Evolutionary conservation across 2,113 vertebrate species (phyloP), one percentile per base, ranked within the genome.

Genomic region (Mionectes macconnelli): DNA sequence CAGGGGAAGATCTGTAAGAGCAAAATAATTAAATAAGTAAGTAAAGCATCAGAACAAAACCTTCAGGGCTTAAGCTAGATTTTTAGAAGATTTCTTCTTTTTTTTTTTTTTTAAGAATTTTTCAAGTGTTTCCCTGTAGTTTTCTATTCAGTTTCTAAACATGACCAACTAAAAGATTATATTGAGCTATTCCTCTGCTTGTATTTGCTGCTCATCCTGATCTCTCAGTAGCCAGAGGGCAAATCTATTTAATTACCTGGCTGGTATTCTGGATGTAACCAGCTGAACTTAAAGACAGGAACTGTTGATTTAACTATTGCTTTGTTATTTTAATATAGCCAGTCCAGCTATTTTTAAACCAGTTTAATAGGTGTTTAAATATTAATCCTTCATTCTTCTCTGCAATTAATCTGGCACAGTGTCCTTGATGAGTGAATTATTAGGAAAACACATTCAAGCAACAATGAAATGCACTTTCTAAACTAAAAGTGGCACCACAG

Each of bases 161-260:
- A 84, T 5, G 39, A 50, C 8, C 11, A 31, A 21, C 64, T 86
- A 75, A 63, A 77, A 76, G 4, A 82, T 40, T 12, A 63, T 62
- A 77, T 33, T 35, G 31, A 28, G 18, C 39, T 42, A 23, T 95
- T 84, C 80, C 53, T 50, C 81, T 95, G 49, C 18, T 24, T 73
- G 3, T 22, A 21, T 79, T 80, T 82, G 27, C 60, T 96, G 44
- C 37, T 89, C 44, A 33, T 85, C 68, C 45, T 68, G 40, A 55
- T 59, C 53, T 55, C 60, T 90, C 80, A 57, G 49, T 81, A 82
- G 50, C 37, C 45, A 52, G 45, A 89, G 90, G 62, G 76, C 53
- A 87, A 78, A 64, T 47, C 52, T 52, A 27, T 18, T 77, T 77
- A 33, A 93, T 96, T 91, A 90, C 89, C 76, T 87, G 83, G 42